These are phyloP conservation scores for Heteractis magnifica DNA, from an alignment of 92 coral and sea anemone genomes.

Conservation along the genomic window DNA sequence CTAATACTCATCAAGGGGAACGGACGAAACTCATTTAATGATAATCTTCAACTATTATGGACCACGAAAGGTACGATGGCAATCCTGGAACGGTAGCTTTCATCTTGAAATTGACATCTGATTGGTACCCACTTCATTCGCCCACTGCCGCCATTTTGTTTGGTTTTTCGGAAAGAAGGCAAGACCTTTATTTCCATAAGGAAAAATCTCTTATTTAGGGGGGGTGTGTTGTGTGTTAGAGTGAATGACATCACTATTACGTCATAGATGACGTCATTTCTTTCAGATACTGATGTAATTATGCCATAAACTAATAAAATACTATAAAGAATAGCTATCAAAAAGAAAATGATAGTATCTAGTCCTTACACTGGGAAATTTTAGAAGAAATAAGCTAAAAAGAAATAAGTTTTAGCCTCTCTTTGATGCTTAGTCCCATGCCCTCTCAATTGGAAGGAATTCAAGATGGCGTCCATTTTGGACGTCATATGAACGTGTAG, in stretches of 20 bases:
- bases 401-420: background rate
- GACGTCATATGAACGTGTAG: background rate
- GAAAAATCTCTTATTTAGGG: too few relatives aligned
- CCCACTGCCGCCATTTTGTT: too few relatives aligned
- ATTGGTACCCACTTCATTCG: too few relatives aligned
- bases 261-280: background rate
- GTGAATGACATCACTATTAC: too few relatives aligned
- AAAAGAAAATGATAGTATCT: background rate
- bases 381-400: background rate
- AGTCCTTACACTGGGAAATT: background rate
- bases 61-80: conserved; percentile 39
- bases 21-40: conserved; percentile 25
- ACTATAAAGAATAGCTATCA: background rate
- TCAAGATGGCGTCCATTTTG: background rate
- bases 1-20: conserved; percentile 47
- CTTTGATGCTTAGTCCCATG: background rate
- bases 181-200: too few relatives aligned
- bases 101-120: conserved; percentile 38
- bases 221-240: too few relatives aligned
- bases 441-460: background rate
- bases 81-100: conserved; percentile 54
- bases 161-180: too few relatives aligned
- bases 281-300: too few relatives aligned
- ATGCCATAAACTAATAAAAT: background rate
- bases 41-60: conserved; percentile 36